Conservation (phyloP, 2,113 vertebrate genomes). For the Nycticryphes semicollaris region DNA sequence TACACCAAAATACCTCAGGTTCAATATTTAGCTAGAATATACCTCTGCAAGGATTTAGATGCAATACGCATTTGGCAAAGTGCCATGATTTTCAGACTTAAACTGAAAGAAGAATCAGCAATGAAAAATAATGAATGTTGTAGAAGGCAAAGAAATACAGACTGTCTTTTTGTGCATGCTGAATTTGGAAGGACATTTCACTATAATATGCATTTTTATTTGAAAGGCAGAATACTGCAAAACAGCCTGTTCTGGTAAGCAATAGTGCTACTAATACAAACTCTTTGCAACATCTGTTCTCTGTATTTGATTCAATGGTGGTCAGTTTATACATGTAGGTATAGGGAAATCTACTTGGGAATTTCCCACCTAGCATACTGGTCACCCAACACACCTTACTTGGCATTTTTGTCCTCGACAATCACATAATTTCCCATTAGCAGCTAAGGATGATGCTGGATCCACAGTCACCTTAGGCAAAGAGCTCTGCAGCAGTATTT, state of each 20-base stretch:
- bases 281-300: not conserved
- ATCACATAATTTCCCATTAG: not conserved
- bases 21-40: not conserved
- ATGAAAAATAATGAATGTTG: not conserved
- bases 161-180: not conserved
- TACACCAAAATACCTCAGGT: not conserved
- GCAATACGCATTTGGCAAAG: not conserved
- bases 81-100: not conserved
- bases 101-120: not conserved
- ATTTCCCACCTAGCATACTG: not conserved
- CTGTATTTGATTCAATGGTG: not conserved
- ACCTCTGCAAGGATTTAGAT: not conserved
- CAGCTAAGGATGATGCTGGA: not conserved
- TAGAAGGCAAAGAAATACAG: not conserved
- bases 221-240: not conserved
- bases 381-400: rapidly evolving
- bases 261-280: not conserved
- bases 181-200: not conserved
- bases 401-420: not conserved
- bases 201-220: not conserved
- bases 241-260: not conserved
- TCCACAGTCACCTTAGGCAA: not conserved
- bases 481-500: not conserved
- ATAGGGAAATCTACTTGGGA: not conserved
- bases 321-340: not conserved